Base-by-base conservation (phyloP, 2,888 invertebrate species). In the Lochmaea capreae region DNA sequence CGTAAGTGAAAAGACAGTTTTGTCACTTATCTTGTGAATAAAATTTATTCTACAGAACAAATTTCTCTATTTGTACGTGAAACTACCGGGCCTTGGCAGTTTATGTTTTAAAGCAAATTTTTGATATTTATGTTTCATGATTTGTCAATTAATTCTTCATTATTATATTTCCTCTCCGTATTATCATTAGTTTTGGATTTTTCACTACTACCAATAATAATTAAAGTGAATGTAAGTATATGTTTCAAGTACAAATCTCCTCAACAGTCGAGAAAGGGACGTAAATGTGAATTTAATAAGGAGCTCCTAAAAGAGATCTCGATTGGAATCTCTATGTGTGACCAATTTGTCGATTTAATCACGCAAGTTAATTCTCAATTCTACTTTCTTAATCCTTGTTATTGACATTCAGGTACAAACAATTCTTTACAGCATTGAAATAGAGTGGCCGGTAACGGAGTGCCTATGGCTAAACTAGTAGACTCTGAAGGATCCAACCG, bases 401-500 rank as follows among this genome's bases (percentile, higher is more conserved):
- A 26, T 57, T 57, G 52, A 43, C 46, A 71, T 59, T 66, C 46
- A 11, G 12, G 18, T 70, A 59, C 59, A 59, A 59, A 16, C 12
- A 33, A 59, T 59, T 33, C 26, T 65, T 52, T 65, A n/a, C 65
- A 46, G 54, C 66, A 66, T 65, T 69, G 69, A n/a, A 14, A 57
- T 63, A 57, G 63, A 72, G 43, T 62, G 63, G 62, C 65, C 69
- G 33, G 65, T 69, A 69, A 62, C 22, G 58, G 63, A 46, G 46
- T 59, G 74, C 74, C 61, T 70, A 66, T 70, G 67, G 67, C 74
- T 43, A 66, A 72, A 73, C 75, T 72, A 43, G 75, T 75, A 73
- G 72, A 75, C 74, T 77, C 77, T 67, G 74, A 72, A 71, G 62
- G 82, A 82, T 83, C 83, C 82, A 82, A 84, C 82, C 82, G 81